These are phyloP conservation scores for Distichodus sexfasciatus DNA, from an alignment of 2,797 vertebrate species.

Conservation along the genomic window DNA sequence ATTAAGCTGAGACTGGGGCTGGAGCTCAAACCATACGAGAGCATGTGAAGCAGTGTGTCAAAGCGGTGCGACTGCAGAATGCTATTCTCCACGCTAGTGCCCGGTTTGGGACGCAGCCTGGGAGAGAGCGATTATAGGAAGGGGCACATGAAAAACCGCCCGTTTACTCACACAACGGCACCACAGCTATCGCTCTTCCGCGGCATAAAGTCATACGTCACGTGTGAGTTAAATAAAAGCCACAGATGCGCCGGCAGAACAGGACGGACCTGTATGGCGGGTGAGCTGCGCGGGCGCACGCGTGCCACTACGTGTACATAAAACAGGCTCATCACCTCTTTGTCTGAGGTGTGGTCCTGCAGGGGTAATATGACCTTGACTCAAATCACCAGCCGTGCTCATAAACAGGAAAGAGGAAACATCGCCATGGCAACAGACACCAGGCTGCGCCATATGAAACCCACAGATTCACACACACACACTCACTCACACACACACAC, in stretches of 20 bases:
- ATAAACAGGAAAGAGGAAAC: slow-evolving; percentile 86
- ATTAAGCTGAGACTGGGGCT: slow-evolving; percentile 14
- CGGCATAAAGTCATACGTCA: neutral
- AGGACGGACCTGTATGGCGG: neutral
- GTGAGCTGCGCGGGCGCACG: neutral
- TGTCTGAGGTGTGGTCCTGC: slow-evolving; percentile 55
- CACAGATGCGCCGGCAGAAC: neutral
- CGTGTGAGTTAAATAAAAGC: neutral
- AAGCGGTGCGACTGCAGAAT: too few species aligned
- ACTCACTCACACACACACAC: slow-evolving; percentile 32
- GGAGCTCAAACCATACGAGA: too few species aligned
- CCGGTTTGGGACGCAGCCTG: too few species aligned
- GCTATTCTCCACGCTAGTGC: too few species aligned
- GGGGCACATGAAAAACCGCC: too few species aligned
- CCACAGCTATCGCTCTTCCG: neutral
- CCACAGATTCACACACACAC: slow-evolving; percentile 61
- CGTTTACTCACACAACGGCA: slow-evolving; percentile 7
- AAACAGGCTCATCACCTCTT: slow-evolving; percentile 46
- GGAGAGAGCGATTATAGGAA: too few species aligned
- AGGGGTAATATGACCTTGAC: slow-evolving; percentile 80
- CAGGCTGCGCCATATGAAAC: slow-evolving; percentile 84
- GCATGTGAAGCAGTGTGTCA: too few species aligned
- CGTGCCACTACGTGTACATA: slow-evolving; percentile 24
- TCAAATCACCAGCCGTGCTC: slow-evolving; percentile 80
- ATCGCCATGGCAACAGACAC: slow-evolving; percentile 85